These are phyloP conservation scores for Diplodus sargus DNA, from an alignment of 2,797 vertebrate genomes.

Conservation along the genomic window DNA sequence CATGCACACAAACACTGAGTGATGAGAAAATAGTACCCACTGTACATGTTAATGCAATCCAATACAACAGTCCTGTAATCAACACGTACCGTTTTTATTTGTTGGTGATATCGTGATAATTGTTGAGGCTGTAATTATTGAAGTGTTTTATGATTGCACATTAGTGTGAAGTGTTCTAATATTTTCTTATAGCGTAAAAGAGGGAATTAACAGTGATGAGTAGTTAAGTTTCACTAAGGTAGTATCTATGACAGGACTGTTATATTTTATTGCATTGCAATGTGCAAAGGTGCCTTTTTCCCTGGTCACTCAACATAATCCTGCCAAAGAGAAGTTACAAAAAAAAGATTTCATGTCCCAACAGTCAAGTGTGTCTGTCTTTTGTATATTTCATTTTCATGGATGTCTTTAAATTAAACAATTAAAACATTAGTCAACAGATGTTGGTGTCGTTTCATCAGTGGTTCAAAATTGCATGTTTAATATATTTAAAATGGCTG, in stretches of 20 bases:
- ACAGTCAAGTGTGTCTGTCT: neutral
- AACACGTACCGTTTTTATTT: neutral
- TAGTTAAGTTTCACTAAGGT: neutral
- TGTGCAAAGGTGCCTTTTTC: slow-evolving; percentile 18
- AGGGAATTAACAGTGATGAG: neutral
- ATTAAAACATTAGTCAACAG: slow-evolving; percentile 13
- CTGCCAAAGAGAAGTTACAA: slow-evolving; percentile 12
- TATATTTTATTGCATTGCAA: neutral
- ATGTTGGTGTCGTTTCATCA: neutral
- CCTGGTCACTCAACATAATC: neutral
- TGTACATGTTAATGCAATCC: slow-evolving; percentile 9
- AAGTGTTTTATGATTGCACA: neutral
- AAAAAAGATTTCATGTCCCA: neutral
- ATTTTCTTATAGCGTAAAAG: neutral
- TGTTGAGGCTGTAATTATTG: neutral
- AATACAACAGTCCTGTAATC: slow-evolving; percentile 12
- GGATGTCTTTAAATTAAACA: slow-evolving; percentile 41
- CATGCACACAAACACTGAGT: neutral
- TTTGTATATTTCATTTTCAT: slow-evolving; percentile 34
- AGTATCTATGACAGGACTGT: slow-evolving; percentile 15
- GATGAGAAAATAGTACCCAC: neutral
- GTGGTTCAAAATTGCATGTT: neutral
- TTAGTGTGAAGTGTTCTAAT: neutral
- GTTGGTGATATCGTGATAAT: neutral
- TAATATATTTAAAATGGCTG: neutral